These are phyloP conservation scores for Stegostoma tigrinum DNA, from an alignment of 2,113 vertebrate species.

Conservation along the genomic window DNA sequence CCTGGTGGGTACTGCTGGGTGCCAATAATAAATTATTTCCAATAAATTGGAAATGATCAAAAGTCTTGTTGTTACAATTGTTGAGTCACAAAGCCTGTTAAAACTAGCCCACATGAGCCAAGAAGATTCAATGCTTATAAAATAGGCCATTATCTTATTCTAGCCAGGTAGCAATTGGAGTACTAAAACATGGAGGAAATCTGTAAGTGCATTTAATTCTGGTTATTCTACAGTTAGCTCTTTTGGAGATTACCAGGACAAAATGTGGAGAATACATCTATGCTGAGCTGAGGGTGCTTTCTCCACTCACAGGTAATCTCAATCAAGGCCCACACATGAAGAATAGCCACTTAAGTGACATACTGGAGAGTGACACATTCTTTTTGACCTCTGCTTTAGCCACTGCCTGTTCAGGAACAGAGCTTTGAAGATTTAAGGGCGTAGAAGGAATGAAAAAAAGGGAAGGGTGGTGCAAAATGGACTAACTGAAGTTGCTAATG, in stretches of 20 bases:
- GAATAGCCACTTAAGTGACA: background rate
- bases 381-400: background rate
- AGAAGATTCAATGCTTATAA: background rate
- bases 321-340: background rate
- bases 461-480: background rate
- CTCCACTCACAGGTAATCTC: background rate
- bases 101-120: background rate
- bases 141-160: background rate
- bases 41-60: background rate
- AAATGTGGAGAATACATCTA: background rate
- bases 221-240: background rate
- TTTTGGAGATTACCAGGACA: background rate
- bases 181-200: background rate
- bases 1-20: background rate
- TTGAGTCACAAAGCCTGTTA: background rate
- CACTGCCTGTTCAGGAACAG: background rate
- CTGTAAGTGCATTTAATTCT: background rate
- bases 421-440: background rate
- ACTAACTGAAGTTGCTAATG: background rate
- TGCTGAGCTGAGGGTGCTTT: background rate
- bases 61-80: background rate
- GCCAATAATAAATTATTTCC: background rate
- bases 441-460: background rate
- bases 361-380: background rate
- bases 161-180: background rate